Evolutionary conservation across 2,888 invertebrate species (phyloP), one percentile per base, ranked within the genome.

Genomic region (Leptothorax acervorum): DNA sequence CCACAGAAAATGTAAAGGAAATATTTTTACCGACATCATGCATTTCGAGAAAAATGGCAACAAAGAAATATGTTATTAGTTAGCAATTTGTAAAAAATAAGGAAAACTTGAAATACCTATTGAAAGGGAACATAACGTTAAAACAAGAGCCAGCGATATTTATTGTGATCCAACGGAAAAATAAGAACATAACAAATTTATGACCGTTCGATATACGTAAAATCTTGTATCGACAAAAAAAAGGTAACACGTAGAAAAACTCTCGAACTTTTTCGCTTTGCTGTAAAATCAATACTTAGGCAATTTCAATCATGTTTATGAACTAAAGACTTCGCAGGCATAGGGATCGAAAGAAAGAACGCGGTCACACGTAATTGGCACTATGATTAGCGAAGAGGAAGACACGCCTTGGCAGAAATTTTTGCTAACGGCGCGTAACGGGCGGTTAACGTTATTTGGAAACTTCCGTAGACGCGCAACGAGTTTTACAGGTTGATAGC

Each of bases 351-450:
- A 39, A 48, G 0, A 3, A 0, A 35, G 18, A 18, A 53, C 11
- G 23, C 15, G 1, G 12, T 39, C 48, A 9, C 11, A 28, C n/a
- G 11, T 74, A 74, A 74, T 79, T 74, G 79, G 57, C 74, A 60
- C 74, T 60, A 57, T 45, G n/a, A 35, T 60, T 12, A 23, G 57
- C 45, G 42, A 45, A 9, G 31, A 45, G 74, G 48, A 60, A 60
- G 60, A 79, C 48, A 48, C 35, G 60, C 31, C 78, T 57, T 45
- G 35, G 35, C 18, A 18, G 79, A 23, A 57, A 35, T 48, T 74
- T 45, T 57, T 70, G 45, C 45, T 70, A 70, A 78, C 45, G 18
- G 35, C 57, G 42, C 45, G 8, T 60, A 39, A 73, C 23, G 75
- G 8, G 18, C 12, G 28, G 28, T 60, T 74, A 79, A 79, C 31